These are phyloP conservation scores for Dermatemys mawii DNA, from an alignment of 2,113 vertebrate species.

Conservation along the genomic window DNA sequence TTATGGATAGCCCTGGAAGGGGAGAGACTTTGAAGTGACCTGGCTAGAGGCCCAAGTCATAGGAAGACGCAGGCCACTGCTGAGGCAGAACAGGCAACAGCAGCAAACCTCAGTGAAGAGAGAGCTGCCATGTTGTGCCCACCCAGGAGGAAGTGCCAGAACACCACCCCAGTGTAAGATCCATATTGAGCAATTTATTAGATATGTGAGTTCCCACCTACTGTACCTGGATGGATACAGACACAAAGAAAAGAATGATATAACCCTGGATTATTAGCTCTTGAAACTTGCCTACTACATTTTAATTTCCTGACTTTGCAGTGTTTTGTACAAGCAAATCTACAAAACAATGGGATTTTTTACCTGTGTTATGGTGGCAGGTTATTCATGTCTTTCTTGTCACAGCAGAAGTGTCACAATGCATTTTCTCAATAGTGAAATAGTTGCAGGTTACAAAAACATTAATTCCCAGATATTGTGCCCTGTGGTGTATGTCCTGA, in stretches of 20 bases:
- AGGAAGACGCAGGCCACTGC: too few species aligned
- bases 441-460: background rate
- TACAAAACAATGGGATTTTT: background rate
- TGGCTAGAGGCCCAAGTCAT: too few species aligned
- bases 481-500: background rate
- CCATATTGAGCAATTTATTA: background rate
- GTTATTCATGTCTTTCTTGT: background rate
- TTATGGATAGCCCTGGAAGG: too few species aligned
- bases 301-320: background rate
- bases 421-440: background rate
- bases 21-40: too few species aligned
- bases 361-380: background rate
- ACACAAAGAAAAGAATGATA: background rate
- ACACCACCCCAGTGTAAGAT: background rate
- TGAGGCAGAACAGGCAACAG: background rate
- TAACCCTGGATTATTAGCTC: background rate
- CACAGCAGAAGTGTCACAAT: background rate
- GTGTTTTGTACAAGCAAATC: background rate
- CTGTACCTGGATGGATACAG: background rate
- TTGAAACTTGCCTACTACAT: background rate
- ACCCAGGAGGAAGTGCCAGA: background rate
- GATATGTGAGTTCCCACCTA: background rate
- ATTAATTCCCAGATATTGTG: background rate
- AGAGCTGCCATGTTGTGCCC: background rate
- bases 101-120: background rate